These are phyloP conservation scores for Andricus grossulariae DNA, from an alignment of 1,140 invertebrate genomes.

Conservation along the genomic window DNA sequence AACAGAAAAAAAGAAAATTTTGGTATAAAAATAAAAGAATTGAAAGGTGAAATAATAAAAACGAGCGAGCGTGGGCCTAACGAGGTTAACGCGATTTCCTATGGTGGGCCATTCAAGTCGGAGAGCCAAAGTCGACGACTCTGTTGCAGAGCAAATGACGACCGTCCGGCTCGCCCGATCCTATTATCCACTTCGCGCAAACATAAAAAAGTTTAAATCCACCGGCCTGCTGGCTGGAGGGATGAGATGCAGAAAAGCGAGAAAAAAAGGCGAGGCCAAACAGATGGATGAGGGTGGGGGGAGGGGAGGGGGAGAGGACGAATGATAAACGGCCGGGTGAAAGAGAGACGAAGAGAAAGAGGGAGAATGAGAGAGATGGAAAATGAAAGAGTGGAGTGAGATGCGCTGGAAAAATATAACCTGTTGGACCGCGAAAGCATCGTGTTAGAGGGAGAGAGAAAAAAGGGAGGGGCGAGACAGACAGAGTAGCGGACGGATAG, in stretches of 20 bases:
- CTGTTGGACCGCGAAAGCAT: constrained; percentile 72
- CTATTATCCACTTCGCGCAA: constrained; percentile 50
- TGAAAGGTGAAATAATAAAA: too few relatives aligned
- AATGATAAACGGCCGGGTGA: constrained; percentile 29
- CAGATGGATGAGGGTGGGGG: constrained; percentile 39
- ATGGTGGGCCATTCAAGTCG: constrained; percentile 42
- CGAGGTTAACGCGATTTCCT: constrained; percentile 47
- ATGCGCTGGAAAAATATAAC: constrained; percentile 72
- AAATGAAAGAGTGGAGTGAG: constrained; percentile 44
- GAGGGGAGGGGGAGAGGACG: constrained; percentile 32
- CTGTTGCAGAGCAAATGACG: constrained; percentile 27
- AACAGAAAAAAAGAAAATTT: too few relatives aligned
- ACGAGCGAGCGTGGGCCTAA: constrained; percentile 38
- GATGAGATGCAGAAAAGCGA: constrained; percentile 37
- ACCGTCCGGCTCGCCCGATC: constrained; percentile 42
- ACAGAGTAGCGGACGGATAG: constrained; percentile 39
- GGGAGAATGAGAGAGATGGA: constrained; percentile 44
- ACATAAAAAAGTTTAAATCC: constrained; percentile 54
- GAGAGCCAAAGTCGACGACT: constrained; percentile 35
- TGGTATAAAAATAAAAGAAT: too few relatives aligned
- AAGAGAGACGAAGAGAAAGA: constrained; percentile 40
- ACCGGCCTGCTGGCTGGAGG: constrained; percentile 46
- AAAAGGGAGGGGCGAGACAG: constrained; percentile 46
- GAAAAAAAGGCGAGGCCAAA: constrained; percentile 42
- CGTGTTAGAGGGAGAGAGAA: constrained; percentile 54